Conservation (phyloP, 2,797 vertebrate species). For the Hippoglossus hippoglossus region DNA sequence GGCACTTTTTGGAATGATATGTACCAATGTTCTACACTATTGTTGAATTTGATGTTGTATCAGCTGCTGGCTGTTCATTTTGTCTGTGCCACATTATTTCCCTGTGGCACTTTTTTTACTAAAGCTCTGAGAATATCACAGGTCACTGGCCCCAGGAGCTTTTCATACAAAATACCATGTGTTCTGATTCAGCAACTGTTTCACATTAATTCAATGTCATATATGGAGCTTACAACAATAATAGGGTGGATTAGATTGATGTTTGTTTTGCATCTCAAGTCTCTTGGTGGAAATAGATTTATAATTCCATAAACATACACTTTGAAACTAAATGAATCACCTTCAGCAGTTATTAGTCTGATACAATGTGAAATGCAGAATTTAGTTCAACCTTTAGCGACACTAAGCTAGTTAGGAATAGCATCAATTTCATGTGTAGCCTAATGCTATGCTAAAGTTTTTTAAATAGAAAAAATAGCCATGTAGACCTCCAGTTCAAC, state of each 20-base stretch:
- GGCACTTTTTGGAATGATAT: no score
- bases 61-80: not conserved
- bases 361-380: not conserved
- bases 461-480: not conserved
- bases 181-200: not conserved
- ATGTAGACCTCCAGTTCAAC: no score
- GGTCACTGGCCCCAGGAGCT: not conserved
- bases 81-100: not conserved
- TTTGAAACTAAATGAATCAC: not conserved
- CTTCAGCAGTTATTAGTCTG: not conserved
- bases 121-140: not conserved
- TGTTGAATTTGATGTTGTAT: no score
- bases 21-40: no score
- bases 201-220: not conserved
- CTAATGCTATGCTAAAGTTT: not conserved
- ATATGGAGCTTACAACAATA: not conserved
- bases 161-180: constrained; percentile 6
- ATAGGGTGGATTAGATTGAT: not conserved
- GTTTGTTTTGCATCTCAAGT: not conserved
- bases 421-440: not conserved
- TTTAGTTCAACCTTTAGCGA: not conserved
- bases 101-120: not conserved
- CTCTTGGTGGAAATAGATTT: not conserved
- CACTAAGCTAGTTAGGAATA: not conserved
- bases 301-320: not conserved